Evolutionary conservation across 2,113 vertebrate genomes (phyloP), one percentile per base, ranked within the genome.

Genomic region (Psilopogon haemacephalus): DNA sequence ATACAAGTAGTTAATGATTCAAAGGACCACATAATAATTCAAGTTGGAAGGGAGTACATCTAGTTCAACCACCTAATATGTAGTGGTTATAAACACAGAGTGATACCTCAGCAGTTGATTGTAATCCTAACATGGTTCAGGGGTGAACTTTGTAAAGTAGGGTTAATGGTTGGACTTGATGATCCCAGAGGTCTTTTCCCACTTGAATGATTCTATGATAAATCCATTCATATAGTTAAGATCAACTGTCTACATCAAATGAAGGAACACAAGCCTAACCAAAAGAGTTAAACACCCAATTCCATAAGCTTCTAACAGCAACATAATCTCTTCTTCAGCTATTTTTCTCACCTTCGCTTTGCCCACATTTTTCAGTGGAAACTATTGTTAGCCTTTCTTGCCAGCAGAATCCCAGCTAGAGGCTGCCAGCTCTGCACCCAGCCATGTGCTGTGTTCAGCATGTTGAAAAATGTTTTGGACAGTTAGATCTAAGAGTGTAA

Each of bases 261-360:
- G 33, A 69, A 86, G 46, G 56, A 68, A 74, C 27, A 52, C 0
- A 13, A 42, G 13, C 13, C 18, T 37, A 48, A 88, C 40, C 40
- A 71, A 78, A 84, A 28, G 15, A 87, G n/a, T 60, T 52, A 46
- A 85, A 74, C 23, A 33, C 9, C 4, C 30, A 35, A 56, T 18
- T 74, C 52, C 32, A 11, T 7, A 23, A 63, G 40, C 20, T 74
- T 85, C 55, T 60, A 87, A 38, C 3, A 38, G 59, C 67, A 80
- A 63, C 60, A 79, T 60, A 89, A 77, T 38, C 55, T 77, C 78
- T 26, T 92, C 54, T 75, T 48, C 59, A n/a, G 35, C 0, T 11
- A 7, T 71, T 86, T 93, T 87, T 70, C 91, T 76, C 85, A 94
- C 75, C 86, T 94, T 72, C 44, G n/a, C 8, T 85, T 67, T 73